Conservation (phyloP, 1,140 invertebrate species). For the Lepidurus packardi region DNA sequence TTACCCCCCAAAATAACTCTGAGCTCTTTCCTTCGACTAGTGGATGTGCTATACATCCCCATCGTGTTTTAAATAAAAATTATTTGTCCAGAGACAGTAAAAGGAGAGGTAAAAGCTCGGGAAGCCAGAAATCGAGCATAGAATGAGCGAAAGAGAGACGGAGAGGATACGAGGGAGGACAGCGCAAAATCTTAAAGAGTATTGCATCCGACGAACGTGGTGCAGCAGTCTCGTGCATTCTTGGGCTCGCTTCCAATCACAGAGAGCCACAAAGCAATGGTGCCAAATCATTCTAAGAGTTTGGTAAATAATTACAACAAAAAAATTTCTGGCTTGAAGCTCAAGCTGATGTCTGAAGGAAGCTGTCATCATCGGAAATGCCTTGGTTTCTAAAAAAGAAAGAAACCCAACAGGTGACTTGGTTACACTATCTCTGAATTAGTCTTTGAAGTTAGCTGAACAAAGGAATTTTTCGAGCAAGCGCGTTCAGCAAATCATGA, state of each 20-base stretch:
- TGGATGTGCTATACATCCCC: constrained; percentile 18
- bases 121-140: background rate
- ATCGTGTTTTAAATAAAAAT: constrained; percentile 2
- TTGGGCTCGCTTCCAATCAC: constrained; percentile 9
- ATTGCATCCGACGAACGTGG: background rate
- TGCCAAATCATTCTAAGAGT: constrained; percentile 19
- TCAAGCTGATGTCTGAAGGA: background rate
- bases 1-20: constrained; percentile 7
- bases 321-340: background rate
- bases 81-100: background rate
- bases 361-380: constrained; percentile 13
- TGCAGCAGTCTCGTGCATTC: constrained; percentile 7
- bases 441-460: background rate
- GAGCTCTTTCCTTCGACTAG: background rate
- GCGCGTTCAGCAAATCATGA: background rate
- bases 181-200: background rate
- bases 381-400: background rate
- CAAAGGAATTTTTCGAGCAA: background rate
- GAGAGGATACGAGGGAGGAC: background rate
- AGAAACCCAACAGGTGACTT: constrained; percentile 1
- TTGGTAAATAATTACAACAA: background rate
- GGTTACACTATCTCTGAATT: background rate
- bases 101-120: background rate
- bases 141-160: background rate
- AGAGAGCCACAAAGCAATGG: constrained; percentile 7